These are phyloP conservation scores for Xerus rutilus DNA, from an alignment of 2,797 vertebrate species.

Conservation along the genomic window DNA sequence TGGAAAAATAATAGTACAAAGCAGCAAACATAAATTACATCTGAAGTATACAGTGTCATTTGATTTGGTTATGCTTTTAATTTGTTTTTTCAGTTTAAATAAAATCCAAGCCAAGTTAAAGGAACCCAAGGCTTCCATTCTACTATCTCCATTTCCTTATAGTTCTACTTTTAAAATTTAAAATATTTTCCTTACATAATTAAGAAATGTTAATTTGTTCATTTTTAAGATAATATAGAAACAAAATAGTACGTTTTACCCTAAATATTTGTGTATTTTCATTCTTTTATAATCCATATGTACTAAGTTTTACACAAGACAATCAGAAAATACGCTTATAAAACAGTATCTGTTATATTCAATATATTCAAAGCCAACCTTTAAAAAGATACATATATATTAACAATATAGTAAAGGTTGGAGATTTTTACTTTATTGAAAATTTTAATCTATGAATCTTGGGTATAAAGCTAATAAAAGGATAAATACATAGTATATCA, in stretches of 20 bases:
- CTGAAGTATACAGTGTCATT: neutral
- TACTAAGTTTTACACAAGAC: neutral
- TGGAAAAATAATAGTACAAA: neutral
- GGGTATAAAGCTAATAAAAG: neutral
- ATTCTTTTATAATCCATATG: neutral
- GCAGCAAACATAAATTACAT: neutral
- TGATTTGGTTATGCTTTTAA: neutral
- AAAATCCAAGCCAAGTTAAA: neutral
- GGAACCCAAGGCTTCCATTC: neutral
- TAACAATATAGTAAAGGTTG: neutral
- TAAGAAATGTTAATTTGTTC: slow-evolving; percentile 16
- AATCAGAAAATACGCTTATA: neutral
- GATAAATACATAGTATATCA: slow-evolving; percentile 23
- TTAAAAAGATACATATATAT: neutral
- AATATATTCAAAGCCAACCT: neutral
- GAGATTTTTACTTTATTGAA: slow-evolving; percentile 5
- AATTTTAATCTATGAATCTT: slow-evolving; percentile 29
- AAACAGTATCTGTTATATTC: neutral
- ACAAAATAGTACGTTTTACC: neutral
- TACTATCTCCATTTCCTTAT: neutral
- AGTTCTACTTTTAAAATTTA: slow-evolving; percentile 25
- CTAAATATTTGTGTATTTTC: slow-evolving; percentile 9
- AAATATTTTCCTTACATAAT: slow-evolving; percentile 1
- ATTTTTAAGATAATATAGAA: slow-evolving; percentile 23
- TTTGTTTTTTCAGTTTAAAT: slow-evolving; percentile 33